phyloP scores from a whole-genome alignment of 2,797 vertebrate species.

The Adrianichthys oophorus region DNA sequence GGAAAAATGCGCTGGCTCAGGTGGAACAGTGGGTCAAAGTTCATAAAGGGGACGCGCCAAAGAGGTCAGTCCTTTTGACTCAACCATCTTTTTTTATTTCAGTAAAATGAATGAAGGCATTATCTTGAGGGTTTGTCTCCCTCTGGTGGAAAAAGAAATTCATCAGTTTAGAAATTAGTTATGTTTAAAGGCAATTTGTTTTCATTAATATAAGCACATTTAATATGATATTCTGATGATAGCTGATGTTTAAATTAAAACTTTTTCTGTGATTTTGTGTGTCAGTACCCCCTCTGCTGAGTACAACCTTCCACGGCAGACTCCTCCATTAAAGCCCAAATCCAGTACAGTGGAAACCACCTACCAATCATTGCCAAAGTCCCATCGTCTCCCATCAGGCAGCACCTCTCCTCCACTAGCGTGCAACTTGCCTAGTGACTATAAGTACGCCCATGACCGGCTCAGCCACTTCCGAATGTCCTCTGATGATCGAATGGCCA shows the following conservation, averaged over 20 bases:
- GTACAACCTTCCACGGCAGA: constrained; percentile 84
- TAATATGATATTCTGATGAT: background rate
- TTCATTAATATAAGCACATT: too few relatives aligned
- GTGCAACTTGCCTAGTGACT: constrained; percentile 91
- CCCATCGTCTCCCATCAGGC: constrained; percentile 81
- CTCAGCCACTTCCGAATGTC: constrained; percentile 98
- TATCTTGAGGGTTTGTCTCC: constrained; percentile 39
- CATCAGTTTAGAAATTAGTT: background rate
- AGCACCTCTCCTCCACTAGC: constrained; percentile 80
- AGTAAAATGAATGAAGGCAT: constrained; percentile 8
- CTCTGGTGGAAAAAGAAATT: constrained; percentile 56
- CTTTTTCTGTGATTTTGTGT: constrained; percentile 12
- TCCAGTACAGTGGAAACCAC: constrained; percentile 77
- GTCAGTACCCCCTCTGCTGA: constrained; percentile 75
- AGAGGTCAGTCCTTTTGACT: constrained; percentile 67
- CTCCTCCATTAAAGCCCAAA: constrained; percentile 84
- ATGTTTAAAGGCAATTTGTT: too few relatives aligned
- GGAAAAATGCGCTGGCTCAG: constrained; percentile 88
- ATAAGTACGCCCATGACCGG: constrained; percentile 96
- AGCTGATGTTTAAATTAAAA: background rate
- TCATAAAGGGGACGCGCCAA: constrained; percentile 86
- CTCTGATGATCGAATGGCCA: constrained; percentile 89
- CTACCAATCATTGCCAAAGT: constrained; percentile 94
- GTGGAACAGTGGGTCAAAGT: constrained; percentile 95
- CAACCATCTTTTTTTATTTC: background rate